A percentile compares a stretch with the other conserved stretches of the same genome.
These are phyloP conservation scores for Sminthurinus signatus DNA, from an alignment of 1,140 invertebrate genomes.

Conservation along the genomic window DNA sequence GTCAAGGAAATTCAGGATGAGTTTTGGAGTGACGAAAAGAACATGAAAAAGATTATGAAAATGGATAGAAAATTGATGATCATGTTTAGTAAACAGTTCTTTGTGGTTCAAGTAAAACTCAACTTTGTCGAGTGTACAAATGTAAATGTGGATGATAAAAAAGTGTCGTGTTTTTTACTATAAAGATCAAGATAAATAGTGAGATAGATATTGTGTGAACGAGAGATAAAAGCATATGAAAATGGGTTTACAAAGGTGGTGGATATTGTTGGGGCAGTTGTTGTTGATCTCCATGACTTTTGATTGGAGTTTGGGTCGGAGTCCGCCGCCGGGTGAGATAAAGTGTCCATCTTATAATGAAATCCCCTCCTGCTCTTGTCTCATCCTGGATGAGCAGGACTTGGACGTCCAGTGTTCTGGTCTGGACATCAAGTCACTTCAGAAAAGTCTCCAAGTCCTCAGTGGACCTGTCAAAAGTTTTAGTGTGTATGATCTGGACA, in stretches of 20 bases:
- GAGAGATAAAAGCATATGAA: too few species aligned
- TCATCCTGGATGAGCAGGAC: conserved; percentile 76
- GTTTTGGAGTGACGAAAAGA: too few species aligned
- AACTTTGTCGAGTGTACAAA: too few species aligned
- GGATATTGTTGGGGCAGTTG: conserved; percentile 8
- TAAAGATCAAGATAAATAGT: too few species aligned
- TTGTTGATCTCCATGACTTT: conserved; percentile 11
- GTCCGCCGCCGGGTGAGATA: conserved; percentile 31
- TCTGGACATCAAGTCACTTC: conserved; percentile 57
- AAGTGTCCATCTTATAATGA: conserved; percentile 62
- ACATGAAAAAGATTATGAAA: too few species aligned
- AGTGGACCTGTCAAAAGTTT: conserved; percentile 64
- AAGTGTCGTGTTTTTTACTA: too few species aligned
- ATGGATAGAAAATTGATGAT: too few species aligned
- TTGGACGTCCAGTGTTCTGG: conserved; percentile 81
- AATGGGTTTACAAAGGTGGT: conserved; percentile 12
- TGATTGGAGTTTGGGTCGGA: conserved; percentile 12
- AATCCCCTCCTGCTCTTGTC: conserved; percentile 76
- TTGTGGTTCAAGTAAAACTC: too few species aligned
- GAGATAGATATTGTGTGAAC: too few species aligned
- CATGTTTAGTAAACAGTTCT: too few species aligned
- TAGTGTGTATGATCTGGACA: conserved; percentile 56
- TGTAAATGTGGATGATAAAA: too few species aligned
- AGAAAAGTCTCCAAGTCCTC: conserved; percentile 51
- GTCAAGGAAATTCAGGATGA: too few species aligned